Base-by-base conservation (phyloP, 1,140 invertebrate species). In the Oscheius sp. region DNA sequence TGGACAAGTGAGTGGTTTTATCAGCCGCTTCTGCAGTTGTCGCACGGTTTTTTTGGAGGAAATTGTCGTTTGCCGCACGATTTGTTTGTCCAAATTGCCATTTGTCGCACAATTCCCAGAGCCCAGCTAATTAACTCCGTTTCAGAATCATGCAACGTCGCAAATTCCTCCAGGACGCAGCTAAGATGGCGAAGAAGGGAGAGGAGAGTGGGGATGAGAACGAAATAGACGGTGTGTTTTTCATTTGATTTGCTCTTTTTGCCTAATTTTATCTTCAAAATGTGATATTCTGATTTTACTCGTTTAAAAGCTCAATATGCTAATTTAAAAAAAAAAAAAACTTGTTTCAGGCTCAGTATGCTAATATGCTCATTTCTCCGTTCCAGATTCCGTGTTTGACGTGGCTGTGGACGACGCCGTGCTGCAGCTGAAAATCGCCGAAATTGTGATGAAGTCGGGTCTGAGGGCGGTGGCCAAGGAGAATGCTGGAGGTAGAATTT, bases 391-490 rank as follows among this genome's bases (percentile, higher is more conserved):
- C 13, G 32, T 42, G 26, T 34, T 63, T 34, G 61, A 70, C 28
- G 67, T 68, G 29, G 45, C 34, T 38, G 46, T 73, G 7, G 32
- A 74, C 23, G 74, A 77, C 31, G 74, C 74, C 15, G 74, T 76
- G 1, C 46, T 76, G 29, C 38, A 76, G 18, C 42, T 75, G 23
- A 64, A 73, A n/a, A 28, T 76, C 18, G 45, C 58, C 7, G 72
- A 76, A 38, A 62, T 76, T 32, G 35, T 76, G 34, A n/a, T 67
- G 3, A 75, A 58, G 15, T 29, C 75, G 26, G 74, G 35, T 2
- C 0, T 76, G 26, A 35, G 42, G 35, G 20, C 62, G 2, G 23
- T 77, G 31, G 49, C 32, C 15, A 55, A 68, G 10, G 42, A 76
- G 18, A 38, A 76, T 36, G 35, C 1, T n/a, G 67, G 52, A 69